These are phyloP conservation scores for Prionace glauca DNA, from an alignment of 2,797 vertebrate species.

Conservation along the genomic window DNA sequence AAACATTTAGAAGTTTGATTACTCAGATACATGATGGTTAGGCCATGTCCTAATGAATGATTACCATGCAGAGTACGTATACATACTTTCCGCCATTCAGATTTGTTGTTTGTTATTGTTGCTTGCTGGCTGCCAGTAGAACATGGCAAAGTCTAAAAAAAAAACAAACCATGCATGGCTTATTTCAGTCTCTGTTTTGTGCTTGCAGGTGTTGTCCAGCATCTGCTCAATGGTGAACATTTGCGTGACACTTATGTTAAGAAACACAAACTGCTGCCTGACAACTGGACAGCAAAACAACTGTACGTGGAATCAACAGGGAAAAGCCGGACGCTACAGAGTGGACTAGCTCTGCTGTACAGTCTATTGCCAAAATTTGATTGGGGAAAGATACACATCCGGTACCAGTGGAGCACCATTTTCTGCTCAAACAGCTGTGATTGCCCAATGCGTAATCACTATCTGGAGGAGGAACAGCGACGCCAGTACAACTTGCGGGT, in stretches of 20 bases:
- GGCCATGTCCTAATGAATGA: not conserved
- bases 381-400: slow-evolving; percentile 74
- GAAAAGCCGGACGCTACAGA: slow-evolving; percentile 89
- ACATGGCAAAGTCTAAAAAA: not conserved
- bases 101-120: not conserved
- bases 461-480: slow-evolving; percentile 83
- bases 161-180: not conserved
- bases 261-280: slow-evolving; percentile 68
- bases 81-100: not conserved
- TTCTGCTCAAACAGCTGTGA: slow-evolving; percentile 85
- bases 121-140: not conserved
- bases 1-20: not conserved
- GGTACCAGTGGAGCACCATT: slow-evolving; percentile 85
- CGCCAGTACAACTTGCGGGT: slow-evolving; percentile 79
- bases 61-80: too few relatives aligned
- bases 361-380: slow-evolving; percentile 79
- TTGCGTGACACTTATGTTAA: slow-evolving; percentile 75
- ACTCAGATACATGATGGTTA: not conserved
- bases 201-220: slow-evolving; percentile 80
- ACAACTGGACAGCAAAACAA: slow-evolving; percentile 70
- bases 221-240: slow-evolving; percentile 80
- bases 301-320: slow-evolving; percentile 87
- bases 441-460: slow-evolving; percentile 79
- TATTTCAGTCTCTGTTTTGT: not conserved
- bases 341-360: slow-evolving; percentile 81